phyloP scores from a whole-genome alignment of 2,888 invertebrate genomes.

The Polyommatus icarus region DNA sequence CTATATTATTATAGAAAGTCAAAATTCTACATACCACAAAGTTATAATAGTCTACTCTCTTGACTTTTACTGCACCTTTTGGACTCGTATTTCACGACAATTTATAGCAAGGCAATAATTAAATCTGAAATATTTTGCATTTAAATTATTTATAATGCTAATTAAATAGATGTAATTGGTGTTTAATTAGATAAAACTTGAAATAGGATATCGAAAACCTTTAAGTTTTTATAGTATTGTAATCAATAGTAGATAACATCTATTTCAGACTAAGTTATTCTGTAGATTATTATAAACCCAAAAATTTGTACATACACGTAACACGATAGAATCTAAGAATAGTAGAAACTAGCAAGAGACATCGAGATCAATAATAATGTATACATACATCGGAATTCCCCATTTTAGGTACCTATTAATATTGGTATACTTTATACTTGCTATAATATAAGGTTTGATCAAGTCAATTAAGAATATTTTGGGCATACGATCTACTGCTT shows the following conservation, averaged over 20 bases:
- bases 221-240: neutral
- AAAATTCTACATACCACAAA: no score
- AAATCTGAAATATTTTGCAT: neutral
- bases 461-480: neutral
- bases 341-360: constrained; percentile 8
- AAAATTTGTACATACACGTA: constrained; percentile 7
- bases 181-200: neutral
- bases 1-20: neutral
- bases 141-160: neutral
- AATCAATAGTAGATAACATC: neutral
- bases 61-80: neutral
- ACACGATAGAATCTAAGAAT: constrained; percentile 2
- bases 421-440: constrained; percentile 18
- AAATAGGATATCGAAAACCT: neutral
- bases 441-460: neutral
- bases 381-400: constrained; percentile 21
- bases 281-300: constrained; percentile 13
- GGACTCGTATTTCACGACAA: neutral
- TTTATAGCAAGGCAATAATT: neutral
- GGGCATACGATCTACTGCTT: neutral
- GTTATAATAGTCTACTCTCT: neutral
- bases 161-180: neutral
- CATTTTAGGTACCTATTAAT: neutral
- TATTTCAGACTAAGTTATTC: neutral
- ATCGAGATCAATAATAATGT: constrained; percentile 28